Evolutionary conservation across 2,113 vertebrate species (phyloP).

Genomic region (Pedetes capensis): DNA sequence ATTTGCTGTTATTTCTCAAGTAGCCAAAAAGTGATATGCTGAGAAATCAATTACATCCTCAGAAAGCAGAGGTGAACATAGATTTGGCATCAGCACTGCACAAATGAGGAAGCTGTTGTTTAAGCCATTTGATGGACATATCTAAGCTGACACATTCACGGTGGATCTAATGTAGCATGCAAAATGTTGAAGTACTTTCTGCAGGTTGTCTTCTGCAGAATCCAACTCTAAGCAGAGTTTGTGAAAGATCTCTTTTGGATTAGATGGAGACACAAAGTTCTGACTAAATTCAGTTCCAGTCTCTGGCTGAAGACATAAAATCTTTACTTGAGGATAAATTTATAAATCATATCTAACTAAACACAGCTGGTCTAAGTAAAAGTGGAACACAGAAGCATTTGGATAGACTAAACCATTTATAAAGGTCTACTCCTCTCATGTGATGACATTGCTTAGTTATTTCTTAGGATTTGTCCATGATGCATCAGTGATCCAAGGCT

Average conservation of each 20-base stretch:
- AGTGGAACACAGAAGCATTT: neutral
- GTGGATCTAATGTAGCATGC: neutral
- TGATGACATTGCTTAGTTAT: neutral
- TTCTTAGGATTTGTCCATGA: neutral
- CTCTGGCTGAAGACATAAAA: neutral
- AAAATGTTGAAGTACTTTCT: neutral
- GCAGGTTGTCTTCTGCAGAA: neutral
- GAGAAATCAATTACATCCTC: neutral
- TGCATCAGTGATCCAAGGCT: neutral
- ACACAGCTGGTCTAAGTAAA: neutral
- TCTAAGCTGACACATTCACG: neutral
- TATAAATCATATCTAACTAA: neutral
- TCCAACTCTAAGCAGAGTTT: neutral
- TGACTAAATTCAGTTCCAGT: neutral
- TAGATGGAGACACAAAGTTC: neutral
- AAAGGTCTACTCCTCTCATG: neutral
- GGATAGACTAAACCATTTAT: neutral
- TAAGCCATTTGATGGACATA: neutral
- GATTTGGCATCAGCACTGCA: neutral
- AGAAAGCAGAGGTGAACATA: neutral
- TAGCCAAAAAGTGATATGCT: neutral
- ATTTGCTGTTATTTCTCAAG: neutral
- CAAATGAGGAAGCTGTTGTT: neutral
- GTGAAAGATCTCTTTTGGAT: neutral
- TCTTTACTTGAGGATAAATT: slow-evolving; percentile 2